phyloP scores from a whole-genome alignment of 92 coral and sea anemone genomes.

The Pocillopora grandis region DNA sequence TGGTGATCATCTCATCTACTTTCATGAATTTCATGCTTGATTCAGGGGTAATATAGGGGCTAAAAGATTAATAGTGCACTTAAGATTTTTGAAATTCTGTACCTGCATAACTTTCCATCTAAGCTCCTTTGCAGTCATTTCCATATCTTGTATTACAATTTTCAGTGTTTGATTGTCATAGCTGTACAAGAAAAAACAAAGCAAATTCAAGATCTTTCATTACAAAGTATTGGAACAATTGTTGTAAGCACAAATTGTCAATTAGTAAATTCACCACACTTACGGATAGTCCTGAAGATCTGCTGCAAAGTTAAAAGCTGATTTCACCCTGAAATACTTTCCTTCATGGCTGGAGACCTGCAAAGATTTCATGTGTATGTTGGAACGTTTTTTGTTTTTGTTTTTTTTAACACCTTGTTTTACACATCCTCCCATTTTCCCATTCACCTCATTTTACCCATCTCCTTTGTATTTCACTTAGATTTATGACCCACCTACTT shows the following conservation, averaged over 20 bases:
- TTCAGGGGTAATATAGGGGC: too few species aligned
- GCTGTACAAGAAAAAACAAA: constrained; percentile 34
- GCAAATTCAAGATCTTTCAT: neutral
- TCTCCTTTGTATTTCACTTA: too few species aligned
- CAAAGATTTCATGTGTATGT: neutral
- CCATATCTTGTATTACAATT: constrained; percentile 98
- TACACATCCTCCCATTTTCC: too few species aligned
- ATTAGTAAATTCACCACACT: neutral
- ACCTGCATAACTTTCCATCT: constrained; percentile 95
- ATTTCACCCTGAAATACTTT: constrained; percentile 92
- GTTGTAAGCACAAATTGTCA: neutral
- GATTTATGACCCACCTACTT: too few species aligned
- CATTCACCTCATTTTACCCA: too few species aligned
- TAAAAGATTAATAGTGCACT: neutral
- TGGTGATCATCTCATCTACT: too few species aligned
- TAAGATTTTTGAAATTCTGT: neutral
- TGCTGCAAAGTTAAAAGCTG: constrained; percentile 98
- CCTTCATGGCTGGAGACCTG: constrained; percentile 99
- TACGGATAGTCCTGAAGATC: constrained; percentile 98
- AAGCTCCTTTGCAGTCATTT: constrained; percentile 98
- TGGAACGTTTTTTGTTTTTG: too few species aligned
- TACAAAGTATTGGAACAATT: neutral
- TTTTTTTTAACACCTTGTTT: too few species aligned
- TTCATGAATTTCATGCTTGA: too few species aligned
- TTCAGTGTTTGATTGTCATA: constrained; percentile 95